These are phyloP conservation scores for Apotomis capreana DNA, from an alignment of 2,888 invertebrate genomes.

Conservation along the genomic window DNA sequence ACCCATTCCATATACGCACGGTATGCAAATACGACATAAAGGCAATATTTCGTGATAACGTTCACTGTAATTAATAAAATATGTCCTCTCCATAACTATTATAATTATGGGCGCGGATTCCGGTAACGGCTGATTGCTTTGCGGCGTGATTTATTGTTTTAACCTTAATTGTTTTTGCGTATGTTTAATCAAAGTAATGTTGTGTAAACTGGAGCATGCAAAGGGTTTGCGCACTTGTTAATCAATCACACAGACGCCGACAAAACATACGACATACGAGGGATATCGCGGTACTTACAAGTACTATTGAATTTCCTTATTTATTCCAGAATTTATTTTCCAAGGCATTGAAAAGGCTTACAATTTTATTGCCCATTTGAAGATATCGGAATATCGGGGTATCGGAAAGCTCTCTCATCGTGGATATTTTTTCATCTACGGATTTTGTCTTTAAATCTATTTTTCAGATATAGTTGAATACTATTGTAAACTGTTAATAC, in stretches of 20 bases:
- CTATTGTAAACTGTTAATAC: too few species aligned
- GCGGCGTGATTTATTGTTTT: slow-evolving; percentile 63
- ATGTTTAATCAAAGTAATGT: slow-evolving; percentile 43
- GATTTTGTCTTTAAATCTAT: too few species aligned
- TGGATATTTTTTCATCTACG: too few species aligned
- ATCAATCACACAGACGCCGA: background rate
- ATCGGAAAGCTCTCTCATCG: too few species aligned
- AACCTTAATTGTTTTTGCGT: slow-evolving; percentile 40
- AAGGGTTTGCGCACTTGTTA: slow-evolving; percentile 10
- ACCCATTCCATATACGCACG: slow-evolving; percentile 74
- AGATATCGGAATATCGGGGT: too few species aligned
- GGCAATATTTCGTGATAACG: slow-evolving; percentile 81
- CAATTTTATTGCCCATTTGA: too few species aligned
- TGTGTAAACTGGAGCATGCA: slow-evolving; percentile 48
- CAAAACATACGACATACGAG: too few species aligned
- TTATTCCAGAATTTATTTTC: too few species aligned
- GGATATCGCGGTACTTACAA: too few species aligned
- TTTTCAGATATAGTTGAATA: too few species aligned
- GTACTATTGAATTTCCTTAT: too few species aligned
- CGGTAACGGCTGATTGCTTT: slow-evolving; percentile 61
- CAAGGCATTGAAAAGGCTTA: too few species aligned
- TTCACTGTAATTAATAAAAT: slow-evolving; percentile 80
- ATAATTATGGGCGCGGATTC: slow-evolving; percentile 65
- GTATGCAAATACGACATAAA: slow-evolving; percentile 82
- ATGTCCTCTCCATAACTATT: slow-evolving; percentile 70